Evolutionary conservation across 2,888 invertebrate genomes (phyloP).

Genomic region (Melipona bicolor): DNA sequence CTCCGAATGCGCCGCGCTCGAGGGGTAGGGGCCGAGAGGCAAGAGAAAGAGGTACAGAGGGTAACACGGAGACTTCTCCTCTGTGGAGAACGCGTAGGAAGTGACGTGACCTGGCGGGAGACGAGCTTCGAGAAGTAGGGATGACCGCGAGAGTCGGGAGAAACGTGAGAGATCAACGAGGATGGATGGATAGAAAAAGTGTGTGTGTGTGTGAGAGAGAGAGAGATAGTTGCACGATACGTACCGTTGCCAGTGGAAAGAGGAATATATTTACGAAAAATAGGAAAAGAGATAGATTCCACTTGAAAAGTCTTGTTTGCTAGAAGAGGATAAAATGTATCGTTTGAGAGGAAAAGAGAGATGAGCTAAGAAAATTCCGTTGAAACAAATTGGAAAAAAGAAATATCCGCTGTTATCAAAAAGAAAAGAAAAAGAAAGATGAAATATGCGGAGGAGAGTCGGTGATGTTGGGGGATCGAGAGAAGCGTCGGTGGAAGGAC

Average conservation of each 20-base stretch:
- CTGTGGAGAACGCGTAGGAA: constrained; percentile 48
- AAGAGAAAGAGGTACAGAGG: constrained; percentile 29
- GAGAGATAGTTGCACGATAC: not conserved
- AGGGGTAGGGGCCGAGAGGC: not conserved
- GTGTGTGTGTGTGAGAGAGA: too few relatives aligned
- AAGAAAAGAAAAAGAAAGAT: not conserved
- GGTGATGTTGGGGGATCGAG: not conserved
- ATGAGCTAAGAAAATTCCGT: too few relatives aligned
- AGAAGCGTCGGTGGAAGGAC: constrained; percentile 9
- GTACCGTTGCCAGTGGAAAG: not conserved
- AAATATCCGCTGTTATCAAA: too few relatives aligned
- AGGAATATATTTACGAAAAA: not conserved
- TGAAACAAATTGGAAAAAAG: not conserved
- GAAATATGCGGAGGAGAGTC: too few relatives aligned
- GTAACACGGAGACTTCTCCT: constrained; percentile 34
- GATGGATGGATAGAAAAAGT: not conserved
- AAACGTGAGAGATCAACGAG: not conserved
- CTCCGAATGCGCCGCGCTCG: not conserved
- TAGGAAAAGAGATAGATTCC: too few relatives aligned
- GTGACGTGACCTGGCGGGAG: constrained; percentile 38
- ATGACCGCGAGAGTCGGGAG: constrained; percentile 59
- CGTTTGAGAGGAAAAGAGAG: not conserved
- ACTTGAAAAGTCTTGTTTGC: too few relatives aligned
- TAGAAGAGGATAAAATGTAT: too few relatives aligned
- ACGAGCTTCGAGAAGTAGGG: constrained; percentile 55